A percentile compares a stretch with the other conserved stretches of the same genome.
Evolutionary conservation across 2,113 vertebrate species (phyloP).

Genomic region (Engraulis encrasicolus): DNA sequence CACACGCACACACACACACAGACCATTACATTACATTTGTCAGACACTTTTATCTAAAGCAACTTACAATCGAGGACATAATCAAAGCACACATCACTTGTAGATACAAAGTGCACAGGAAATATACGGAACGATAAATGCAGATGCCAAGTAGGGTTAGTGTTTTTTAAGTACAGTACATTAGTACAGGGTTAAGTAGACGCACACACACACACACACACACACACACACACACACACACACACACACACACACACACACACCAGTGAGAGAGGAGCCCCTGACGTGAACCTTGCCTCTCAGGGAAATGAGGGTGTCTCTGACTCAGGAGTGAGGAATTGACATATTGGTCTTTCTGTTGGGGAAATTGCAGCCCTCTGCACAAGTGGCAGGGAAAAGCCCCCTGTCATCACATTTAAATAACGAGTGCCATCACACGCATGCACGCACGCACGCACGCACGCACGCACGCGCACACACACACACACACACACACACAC

Average conservation of each 20-base stretch:
- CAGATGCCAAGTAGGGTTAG: neutral
- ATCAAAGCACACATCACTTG: neutral
- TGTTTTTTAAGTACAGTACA: too few relatives aligned
- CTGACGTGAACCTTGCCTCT: neutral
- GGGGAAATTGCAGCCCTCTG: slow-evolving; percentile 33
- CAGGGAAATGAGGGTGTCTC: slow-evolving; percentile 32
- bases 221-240: neutral
- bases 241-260: neutral
- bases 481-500: neutral
- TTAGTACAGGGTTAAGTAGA: too few relatives aligned
- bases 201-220: neutral
- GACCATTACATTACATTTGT: neutral
- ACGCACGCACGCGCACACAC: neutral
- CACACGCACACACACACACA: neutral
- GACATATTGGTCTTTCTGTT: neutral
- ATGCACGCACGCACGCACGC: neutral
- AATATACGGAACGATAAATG: too few relatives aligned
- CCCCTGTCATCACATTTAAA: slow-evolving; percentile 40
- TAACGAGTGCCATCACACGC: neutral
- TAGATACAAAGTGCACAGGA: neutral
- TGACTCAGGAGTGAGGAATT: too few relatives aligned
- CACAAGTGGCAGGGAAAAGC: slow-evolving; percentile 21
- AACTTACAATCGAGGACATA: too few relatives aligned
- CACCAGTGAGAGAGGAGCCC: neutral
- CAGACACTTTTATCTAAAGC: too few relatives aligned